These are phyloP conservation scores for Protonibea diacanthus DNA, from an alignment of 2,797 vertebrate species.

Conservation along the genomic window DNA sequence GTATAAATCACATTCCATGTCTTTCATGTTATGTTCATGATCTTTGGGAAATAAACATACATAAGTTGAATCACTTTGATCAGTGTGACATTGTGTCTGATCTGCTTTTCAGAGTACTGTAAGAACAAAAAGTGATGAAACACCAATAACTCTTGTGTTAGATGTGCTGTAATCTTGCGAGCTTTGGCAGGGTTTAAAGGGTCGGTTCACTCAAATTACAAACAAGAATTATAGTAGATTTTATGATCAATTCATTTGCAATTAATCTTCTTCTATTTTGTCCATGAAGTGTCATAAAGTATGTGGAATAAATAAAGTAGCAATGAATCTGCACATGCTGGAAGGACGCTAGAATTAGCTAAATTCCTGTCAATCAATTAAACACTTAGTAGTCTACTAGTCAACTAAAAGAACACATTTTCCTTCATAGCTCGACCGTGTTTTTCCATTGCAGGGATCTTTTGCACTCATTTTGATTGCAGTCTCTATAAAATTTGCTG, in stretches of 20 bases:
- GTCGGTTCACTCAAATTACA: not conserved
- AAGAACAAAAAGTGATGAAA: not conserved
- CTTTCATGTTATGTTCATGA: slow-evolving; percentile 4
- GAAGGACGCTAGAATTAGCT: too few species aligned
- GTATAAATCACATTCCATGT: not conserved
- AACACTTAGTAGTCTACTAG: too few species aligned
- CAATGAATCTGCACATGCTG: too few species aligned
- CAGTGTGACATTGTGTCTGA: too few species aligned
- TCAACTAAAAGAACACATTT: too few species aligned
- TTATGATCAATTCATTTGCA: not conserved
- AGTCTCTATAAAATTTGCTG: not conserved
- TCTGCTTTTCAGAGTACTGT: not conserved
- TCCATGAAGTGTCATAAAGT: not conserved
- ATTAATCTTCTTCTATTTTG: too few species aligned
- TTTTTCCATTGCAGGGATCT: too few species aligned
- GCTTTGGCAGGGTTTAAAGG: not conserved
- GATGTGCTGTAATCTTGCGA: not conserved
- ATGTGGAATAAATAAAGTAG: not conserved
- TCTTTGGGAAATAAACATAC: slow-evolving; percentile 28
- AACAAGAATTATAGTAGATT: not conserved
- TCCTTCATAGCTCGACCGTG: too few species aligned
- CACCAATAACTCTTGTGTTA: not conserved
- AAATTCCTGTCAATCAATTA: too few species aligned
- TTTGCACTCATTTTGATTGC: not conserved
- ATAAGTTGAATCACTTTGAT: not conserved